Evolutionary conservation across 2,113 vertebrate species (phyloP).

Genomic region (Raja brachyura): DNA sequence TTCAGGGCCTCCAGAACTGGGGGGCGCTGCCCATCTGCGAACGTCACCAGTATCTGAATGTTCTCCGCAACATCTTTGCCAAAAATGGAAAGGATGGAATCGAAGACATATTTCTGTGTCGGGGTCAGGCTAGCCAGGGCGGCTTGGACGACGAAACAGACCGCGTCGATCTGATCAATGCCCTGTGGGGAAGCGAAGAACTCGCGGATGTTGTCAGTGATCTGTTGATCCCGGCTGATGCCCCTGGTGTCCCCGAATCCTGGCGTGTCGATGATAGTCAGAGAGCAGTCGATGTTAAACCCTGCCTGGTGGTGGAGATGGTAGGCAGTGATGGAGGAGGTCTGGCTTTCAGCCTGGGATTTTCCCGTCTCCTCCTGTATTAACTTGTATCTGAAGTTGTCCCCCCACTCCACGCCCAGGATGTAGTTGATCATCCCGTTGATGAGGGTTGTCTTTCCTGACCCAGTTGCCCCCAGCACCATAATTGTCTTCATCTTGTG

Average conservation of each 20-base stretch:
- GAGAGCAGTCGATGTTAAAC: too few relatives aligned
- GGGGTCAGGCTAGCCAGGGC: conserved; percentile 42
- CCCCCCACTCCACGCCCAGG: conserved; percentile 47
- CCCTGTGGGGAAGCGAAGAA: conserved; percentile 42
- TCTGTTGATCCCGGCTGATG: conserved; percentile 41
- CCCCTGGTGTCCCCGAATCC: conserved; percentile 52
- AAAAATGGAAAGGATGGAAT: conserved; percentile 44
- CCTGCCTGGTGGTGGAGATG: neutral
- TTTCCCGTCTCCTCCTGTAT: conserved; percentile 40
- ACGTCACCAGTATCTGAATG: conserved; percentile 50
- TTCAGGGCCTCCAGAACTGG: conserved; percentile 40
- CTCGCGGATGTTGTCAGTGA: conserved; percentile 42
- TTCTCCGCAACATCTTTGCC: conserved; percentile 49
- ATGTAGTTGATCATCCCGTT: conserved; percentile 50
- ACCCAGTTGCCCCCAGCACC: conserved; percentile 28
- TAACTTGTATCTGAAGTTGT: conserved; percentile 45
- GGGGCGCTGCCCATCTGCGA: conserved; percentile 43
- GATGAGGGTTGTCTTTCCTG: conserved; percentile 49
- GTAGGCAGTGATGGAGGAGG: conserved; percentile 49
- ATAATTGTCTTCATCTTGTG: too few relatives aligned
- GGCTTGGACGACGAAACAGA: conserved; percentile 49
- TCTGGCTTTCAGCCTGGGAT: conserved; percentile 50
- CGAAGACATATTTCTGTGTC: conserved; percentile 45
- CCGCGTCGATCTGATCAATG: conserved; percentile 42
- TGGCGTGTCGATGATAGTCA: too few relatives aligned